phyloP scores from a whole-genome alignment of 2,888 invertebrate genomes.

The Polydrusus tereticollis region DNA sequence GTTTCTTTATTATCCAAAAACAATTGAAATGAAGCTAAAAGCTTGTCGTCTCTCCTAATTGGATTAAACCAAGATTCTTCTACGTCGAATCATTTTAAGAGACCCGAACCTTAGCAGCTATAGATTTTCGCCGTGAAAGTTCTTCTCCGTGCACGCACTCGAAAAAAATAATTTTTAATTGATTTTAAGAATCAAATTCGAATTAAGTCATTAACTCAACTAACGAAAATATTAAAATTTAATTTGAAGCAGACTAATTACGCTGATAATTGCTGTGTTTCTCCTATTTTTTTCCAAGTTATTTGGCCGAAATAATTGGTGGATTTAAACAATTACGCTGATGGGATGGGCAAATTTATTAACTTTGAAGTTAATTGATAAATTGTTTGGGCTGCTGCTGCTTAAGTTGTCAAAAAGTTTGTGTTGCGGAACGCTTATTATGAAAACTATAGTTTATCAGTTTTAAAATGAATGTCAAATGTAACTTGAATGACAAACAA shows the following conservation, averaged over 20 bases:
- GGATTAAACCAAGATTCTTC: too few relatives aligned
- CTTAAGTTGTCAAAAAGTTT: not conserved
- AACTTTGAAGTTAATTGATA: not conserved
- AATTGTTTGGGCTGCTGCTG: not conserved
- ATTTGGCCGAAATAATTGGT: conserved; percentile 30
- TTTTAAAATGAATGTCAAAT: too few relatives aligned
- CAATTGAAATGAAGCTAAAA: too few relatives aligned
- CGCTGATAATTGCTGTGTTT: not conserved
- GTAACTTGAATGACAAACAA: too few relatives aligned
- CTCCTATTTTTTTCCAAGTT: not conserved
- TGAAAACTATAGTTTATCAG: too few relatives aligned
- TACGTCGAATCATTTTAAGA: too few relatives aligned
- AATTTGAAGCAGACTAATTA: conserved; percentile 17
- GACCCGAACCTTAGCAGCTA: too few relatives aligned
- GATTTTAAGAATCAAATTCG: not conserved
- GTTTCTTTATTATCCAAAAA: too few relatives aligned
- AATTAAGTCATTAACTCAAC: conserved; percentile 14
- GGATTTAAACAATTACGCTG: conserved; percentile 9
- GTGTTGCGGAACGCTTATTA: not conserved
- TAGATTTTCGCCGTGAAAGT: not conserved
- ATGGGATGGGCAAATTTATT: not conserved
- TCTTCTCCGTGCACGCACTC: not conserved
- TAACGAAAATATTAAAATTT: conserved; percentile 19
- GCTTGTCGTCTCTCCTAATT: too few relatives aligned
- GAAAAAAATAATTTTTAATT: not conserved